Base-by-base conservation (phyloP, 2,113 vertebrate genomes). In the Numida meleagris region DNA sequence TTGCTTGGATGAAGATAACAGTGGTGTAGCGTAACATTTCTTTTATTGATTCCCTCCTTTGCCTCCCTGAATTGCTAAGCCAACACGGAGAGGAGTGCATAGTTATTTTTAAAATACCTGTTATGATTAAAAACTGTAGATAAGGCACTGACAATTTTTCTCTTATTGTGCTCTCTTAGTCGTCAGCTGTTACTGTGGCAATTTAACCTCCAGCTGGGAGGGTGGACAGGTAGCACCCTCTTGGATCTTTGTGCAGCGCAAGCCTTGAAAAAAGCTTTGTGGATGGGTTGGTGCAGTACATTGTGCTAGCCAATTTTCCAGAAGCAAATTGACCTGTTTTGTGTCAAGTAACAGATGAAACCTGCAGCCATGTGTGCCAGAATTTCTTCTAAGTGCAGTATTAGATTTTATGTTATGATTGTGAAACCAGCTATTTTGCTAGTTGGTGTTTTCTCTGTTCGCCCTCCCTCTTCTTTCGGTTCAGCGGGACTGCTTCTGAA, bases 51-150 rank as follows among this genome's bases (percentile, higher is more conserved):
- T 82, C 78, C 43, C 15, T 81, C 63, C 61, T 86, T 79, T 74
- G n/a, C 58, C 27, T 79, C 50, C 57, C 55, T 72, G 48, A 90
- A 94, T 84, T 96, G 66, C 86, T 48, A 89, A 91, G 68, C 65
- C 88, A 82, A 88, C 89, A 62, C 42, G 71, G 61, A 82, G 65
- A 86, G 48, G 42, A 82, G 67, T 13, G 66, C 92, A 89, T n/a
- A 76, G 89, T 92, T 96, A 68, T 94, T 97, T 96, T 90, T 18
- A 96, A 96, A 95, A 93, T 88, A 92, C 88, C 88, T 90, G 79
- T 93, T 92, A 87, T 82, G 92, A 90, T 89, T 95, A 94, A 93
- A 95, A 96, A 73, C 70, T 45, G 72, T 70, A 83, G 89, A 73
- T 90, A 93, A 83, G 73, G 75, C 48, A 66, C 67, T 73, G 92